phyloP scores from a whole-genome alignment of 2,888 invertebrate species.

The Sarcophaga rosellei region DNA sequence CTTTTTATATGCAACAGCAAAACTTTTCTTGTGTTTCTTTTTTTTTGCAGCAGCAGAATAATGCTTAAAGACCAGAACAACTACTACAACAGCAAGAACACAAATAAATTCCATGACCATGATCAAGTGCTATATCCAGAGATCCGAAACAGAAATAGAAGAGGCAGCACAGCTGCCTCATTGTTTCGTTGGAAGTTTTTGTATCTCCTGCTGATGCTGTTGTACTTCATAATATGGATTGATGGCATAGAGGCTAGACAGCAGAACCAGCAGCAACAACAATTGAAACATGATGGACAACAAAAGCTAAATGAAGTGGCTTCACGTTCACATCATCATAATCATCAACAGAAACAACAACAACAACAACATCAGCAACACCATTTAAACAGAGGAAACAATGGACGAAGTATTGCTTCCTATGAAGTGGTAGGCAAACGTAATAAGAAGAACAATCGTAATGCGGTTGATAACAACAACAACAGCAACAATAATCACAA shows the following conservation, averaged over 20 bases:
- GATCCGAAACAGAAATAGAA: conserved; percentile 13
- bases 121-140: background rate
- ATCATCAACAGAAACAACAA: conserved; percentile 36
- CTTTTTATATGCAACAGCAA: background rate
- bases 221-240: conserved; percentile 54
- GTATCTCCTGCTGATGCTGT: conserved; percentile 62
- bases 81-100: conserved; percentile 28
- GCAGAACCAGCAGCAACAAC: conserved; percentile 44
- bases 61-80: conserved; percentile 48
- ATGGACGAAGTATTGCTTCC: conserved; percentile 20
- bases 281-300: conserved; percentile 42
- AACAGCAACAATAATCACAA: conserved; percentile 41
- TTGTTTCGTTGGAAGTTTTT: conserved; percentile 52
- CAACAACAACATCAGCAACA: background rate
- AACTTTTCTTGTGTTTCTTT: no score
- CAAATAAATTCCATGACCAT: conserved; percentile 33
- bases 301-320: conserved; percentile 60
- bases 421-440: conserved; percentile 52
- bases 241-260: conserved; percentile 64
- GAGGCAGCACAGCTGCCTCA: conserved; percentile 21
- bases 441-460: conserved; percentile 40
- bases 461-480: background rate
- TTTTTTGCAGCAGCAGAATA: conserved; percentile 47
- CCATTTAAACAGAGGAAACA: conserved; percentile 28
- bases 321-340: conserved; percentile 27